Conservation (phyloP, 1,140 invertebrate genomes). For the Teleogryllus occipitalis region DNA sequence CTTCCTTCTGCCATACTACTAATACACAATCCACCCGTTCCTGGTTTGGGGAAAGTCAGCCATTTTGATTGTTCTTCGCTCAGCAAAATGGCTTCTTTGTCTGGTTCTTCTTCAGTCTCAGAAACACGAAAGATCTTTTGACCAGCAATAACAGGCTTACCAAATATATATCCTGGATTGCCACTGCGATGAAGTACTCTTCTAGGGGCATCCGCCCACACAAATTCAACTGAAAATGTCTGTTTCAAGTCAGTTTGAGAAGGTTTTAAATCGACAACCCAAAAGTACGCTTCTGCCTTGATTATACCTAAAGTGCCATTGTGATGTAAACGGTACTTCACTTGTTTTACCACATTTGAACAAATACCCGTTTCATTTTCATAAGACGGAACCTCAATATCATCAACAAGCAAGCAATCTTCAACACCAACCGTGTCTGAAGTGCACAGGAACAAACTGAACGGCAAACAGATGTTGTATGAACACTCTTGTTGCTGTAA, state of each 20-base stretch:
- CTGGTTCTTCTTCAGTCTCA: slow-evolving; percentile 6
- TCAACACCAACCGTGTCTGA: slow-evolving; percentile 18
- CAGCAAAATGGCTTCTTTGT: slow-evolving; percentile 18
- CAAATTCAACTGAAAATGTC: slow-evolving; percentile 40
- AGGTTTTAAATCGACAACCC: slow-evolving; percentile 36
- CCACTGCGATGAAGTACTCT: slow-evolving; percentile 46
- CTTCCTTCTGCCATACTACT: slow-evolving; percentile 16
- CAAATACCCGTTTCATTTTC: slow-evolving; percentile 31
- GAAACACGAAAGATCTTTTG: slow-evolving; percentile 14
- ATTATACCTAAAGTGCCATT: slow-evolving; percentile 48
- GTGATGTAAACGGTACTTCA: slow-evolving; percentile 46
- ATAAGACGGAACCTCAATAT: slow-evolving; percentile 23
- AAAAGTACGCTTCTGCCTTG: slow-evolving; percentile 37
- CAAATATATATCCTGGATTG: slow-evolving; percentile 56
- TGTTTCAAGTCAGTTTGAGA: slow-evolving; percentile 36
- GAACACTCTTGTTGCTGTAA: slow-evolving; percentile 39
- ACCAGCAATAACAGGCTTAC: slow-evolving; percentile 52
- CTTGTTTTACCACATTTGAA: slow-evolving; percentile 38
- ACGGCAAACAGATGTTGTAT: slow-evolving; percentile 39
- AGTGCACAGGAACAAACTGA: slow-evolving; percentile 37
- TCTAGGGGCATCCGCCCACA: slow-evolving; percentile 38
- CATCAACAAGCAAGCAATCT: slow-evolving; percentile 29
- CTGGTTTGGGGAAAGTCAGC: slow-evolving; percentile 34
- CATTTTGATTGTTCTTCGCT: slow-evolving; percentile 9
- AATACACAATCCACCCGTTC: slow-evolving; percentile 36